Conservation (phyloP, 2,888 invertebrate species). For the Lathronympha strigana region DNA sequence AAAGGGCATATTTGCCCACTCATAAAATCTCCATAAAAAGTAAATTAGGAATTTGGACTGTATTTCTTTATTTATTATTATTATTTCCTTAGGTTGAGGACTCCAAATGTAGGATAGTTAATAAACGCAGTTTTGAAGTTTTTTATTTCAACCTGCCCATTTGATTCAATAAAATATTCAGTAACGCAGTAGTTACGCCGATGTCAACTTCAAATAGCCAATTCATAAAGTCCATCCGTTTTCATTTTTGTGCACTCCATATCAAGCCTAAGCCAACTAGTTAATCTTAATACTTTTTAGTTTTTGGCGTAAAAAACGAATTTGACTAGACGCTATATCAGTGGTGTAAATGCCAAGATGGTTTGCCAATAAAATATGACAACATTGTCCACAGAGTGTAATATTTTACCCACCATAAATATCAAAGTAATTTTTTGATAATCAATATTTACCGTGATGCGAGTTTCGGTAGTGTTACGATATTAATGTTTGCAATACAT, state of each 20-base stretch:
- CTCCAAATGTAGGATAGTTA: too few relatives aligned
- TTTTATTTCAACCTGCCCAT: too few relatives aligned
- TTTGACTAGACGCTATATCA: slow-evolving; percentile 15
- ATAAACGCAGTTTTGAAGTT: too few relatives aligned
- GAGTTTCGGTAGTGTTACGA: too few relatives aligned
- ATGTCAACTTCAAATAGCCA: slow-evolving; percentile 25
- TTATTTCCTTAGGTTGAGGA: too few relatives aligned
- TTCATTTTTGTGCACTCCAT: slow-evolving; percentile 33
- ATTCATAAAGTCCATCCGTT: slow-evolving; percentile 36
- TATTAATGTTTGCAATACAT: too few relatives aligned
- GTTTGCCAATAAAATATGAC: background rate
- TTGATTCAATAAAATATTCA: background rate
- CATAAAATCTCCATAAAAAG: too few relatives aligned
- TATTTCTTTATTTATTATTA: too few relatives aligned
- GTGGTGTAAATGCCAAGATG: slow-evolving; percentile 19
- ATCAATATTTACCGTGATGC: too few relatives aligned
- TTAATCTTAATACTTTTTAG: slow-evolving; percentile 31
- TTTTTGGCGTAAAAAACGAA: slow-evolving; percentile 36
- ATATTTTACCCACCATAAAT: too few relatives aligned
- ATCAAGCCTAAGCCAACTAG: slow-evolving; percentile 30
- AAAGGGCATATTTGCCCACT: background rate
- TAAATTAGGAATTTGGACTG: too few relatives aligned
- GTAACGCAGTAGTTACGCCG: slow-evolving; percentile 34
- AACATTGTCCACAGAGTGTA: background rate
- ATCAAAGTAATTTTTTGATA: too few relatives aligned